These are phyloP conservation scores for Proisotoma minuta DNA, from an alignment of 2,888 invertebrate species.

Conservation along the genomic window DNA sequence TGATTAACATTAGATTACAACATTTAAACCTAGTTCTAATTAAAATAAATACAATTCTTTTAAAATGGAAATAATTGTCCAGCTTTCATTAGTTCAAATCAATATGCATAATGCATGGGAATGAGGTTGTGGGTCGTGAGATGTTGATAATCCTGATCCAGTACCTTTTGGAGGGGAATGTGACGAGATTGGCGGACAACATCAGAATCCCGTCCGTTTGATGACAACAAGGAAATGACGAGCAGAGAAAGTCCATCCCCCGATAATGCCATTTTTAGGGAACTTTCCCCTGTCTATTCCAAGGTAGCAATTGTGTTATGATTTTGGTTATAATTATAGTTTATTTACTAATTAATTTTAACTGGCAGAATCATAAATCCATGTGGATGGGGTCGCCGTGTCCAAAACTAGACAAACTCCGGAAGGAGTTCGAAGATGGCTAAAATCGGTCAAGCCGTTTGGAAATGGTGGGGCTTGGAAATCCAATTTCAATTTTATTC, in stretches of 20 bases:
- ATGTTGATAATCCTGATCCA: slow-evolving; percentile 71
- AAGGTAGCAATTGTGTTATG: slow-evolving; percentile 59
- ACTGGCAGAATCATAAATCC: slow-evolving; percentile 80
- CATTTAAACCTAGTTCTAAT: no score
- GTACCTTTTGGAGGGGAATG: slow-evolving; percentile 77
- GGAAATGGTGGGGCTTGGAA: no score
- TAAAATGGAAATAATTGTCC: no score
- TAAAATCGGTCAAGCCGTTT: no score
- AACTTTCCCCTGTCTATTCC: slow-evolving; percentile 74
- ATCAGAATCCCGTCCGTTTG: slow-evolving; percentile 93
- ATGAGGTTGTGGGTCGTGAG: slow-evolving; percentile 78
- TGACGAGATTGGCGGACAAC: slow-evolving; percentile 72
- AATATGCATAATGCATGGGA: slow-evolving; percentile 83
- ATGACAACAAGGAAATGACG: slow-evolving; percentile 57
- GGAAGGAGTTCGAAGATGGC: no score
- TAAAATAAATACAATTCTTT: no score
- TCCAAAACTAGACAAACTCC: no score
- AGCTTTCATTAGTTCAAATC: slow-evolving; percentile 85
- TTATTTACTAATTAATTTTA: slow-evolving; percentile 39
- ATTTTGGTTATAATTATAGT: neutral
- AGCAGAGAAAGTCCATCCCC: slow-evolving; percentile 55
- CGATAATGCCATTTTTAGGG: slow-evolving; percentile 74
- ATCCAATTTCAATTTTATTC: no score
- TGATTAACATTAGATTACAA: no score
- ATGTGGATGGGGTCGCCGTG: slow-evolving; percentile 83